Conservation (phyloP, 2,113 vertebrate species). For the Sphyrna mokarran region DNA sequence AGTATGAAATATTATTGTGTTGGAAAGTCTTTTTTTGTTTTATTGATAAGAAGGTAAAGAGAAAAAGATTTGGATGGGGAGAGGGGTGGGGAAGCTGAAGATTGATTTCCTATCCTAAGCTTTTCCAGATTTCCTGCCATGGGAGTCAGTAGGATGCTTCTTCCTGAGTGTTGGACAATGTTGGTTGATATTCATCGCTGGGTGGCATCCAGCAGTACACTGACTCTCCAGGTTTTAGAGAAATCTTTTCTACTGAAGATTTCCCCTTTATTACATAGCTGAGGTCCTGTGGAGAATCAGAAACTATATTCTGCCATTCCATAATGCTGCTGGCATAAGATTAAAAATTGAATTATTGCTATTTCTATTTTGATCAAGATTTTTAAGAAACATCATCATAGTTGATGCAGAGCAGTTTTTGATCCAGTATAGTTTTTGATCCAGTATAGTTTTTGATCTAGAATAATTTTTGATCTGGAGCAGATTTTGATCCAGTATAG, state of each 20-base stretch:
- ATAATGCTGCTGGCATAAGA: background rate
- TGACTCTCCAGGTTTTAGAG: background rate
- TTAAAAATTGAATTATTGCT: background rate
- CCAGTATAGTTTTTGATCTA: too few relatives aligned
- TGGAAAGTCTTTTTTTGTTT: background rate
- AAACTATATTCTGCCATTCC: background rate
- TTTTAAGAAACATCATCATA: background rate
- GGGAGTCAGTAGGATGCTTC: background rate
- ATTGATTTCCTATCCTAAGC: background rate
- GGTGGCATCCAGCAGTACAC: background rate
- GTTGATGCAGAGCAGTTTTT: background rate
- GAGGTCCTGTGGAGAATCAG: background rate
- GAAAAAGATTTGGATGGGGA: background rate
- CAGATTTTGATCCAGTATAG: too few relatives aligned
- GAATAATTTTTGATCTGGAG: too few relatives aligned
- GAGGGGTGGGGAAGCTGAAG: background rate
- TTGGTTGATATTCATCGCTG: background rate
- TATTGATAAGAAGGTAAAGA: background rate
- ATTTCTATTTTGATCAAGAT: background rate
- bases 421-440: too few relatives aligned
- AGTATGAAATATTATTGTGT: background rate
- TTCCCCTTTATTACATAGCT: background rate
- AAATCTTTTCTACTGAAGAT: background rate
- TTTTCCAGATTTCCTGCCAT: background rate
- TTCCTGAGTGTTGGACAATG: background rate